These are phyloP conservation scores for Eustalomyia histrio DNA, from an alignment of 2,888 invertebrate genomes.

Conservation along the genomic window DNA sequence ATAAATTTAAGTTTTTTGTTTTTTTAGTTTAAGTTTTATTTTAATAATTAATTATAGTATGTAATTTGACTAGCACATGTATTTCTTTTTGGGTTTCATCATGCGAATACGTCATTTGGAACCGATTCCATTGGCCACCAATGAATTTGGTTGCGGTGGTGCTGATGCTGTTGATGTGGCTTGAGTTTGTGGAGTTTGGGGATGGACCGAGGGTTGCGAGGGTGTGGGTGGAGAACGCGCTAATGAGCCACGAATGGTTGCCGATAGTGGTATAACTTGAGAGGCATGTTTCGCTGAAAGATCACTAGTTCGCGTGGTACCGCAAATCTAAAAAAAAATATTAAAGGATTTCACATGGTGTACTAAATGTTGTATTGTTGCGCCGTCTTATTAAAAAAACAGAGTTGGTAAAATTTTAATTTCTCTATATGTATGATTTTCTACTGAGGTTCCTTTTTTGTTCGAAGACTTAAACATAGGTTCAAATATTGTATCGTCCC, in stretches of 20 bases:
- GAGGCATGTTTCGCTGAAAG: conserved; percentile 74
- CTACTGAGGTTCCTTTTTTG: too few species aligned
- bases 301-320: conserved; percentile 76
- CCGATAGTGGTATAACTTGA: conserved; percentile 72
- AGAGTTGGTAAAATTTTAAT: too few species aligned
- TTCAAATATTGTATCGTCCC: too few species aligned
- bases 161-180: conserved; percentile 68
- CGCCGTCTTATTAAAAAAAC: too few species aligned
- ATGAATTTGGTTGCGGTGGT: conserved; percentile 71
- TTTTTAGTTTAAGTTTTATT: conserved; percentile 41
- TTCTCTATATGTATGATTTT: too few species aligned
- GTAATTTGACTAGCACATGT: conserved; percentile 80
- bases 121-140: conserved; percentile 77
- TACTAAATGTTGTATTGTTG: too few species aligned
- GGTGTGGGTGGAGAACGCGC: conserved; percentile 77
- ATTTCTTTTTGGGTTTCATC: conserved; percentile 80
- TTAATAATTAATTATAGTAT: conserved; percentile 57
- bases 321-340: conserved; percentile 74
- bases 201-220: conserved; percentile 68
- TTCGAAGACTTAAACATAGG: too few species aligned
- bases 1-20: conserved; percentile 32
- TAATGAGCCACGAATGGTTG: conserved; percentile 73
- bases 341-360: too few species aligned
- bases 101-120: conserved; percentile 80
- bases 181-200: conserved; percentile 68